Conservation (phyloP, 2,113 vertebrate species). For the Macrotis lagotis region DNA sequence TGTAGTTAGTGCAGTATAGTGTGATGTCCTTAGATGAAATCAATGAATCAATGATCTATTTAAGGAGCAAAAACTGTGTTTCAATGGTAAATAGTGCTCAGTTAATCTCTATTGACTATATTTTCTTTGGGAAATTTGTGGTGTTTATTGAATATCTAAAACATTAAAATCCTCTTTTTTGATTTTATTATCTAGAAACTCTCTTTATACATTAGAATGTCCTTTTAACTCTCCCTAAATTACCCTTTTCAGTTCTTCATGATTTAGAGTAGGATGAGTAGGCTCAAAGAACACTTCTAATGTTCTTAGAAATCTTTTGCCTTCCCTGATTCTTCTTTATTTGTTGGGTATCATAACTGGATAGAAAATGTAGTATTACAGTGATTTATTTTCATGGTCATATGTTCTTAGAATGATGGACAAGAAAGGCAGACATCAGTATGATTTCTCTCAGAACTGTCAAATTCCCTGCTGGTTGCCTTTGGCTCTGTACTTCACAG, state of each 20-base stretch:
- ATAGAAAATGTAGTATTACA: background rate
- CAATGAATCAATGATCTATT: background rate
- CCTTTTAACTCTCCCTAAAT: conserved; percentile 20
- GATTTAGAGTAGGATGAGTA: background rate
- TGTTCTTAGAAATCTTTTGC: conserved; percentile 44
- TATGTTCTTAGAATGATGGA: conserved; percentile 24
- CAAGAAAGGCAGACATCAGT: conserved; percentile 28
- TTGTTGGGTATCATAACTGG: background rate
- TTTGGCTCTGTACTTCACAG: background rate
- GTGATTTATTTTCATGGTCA: background rate
- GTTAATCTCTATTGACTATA: background rate
- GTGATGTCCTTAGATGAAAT: background rate
- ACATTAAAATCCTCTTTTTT: background rate
- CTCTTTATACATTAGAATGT: conserved; percentile 33
- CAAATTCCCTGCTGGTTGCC: conserved; percentile 32
- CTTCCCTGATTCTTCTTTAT: conserved; percentile 25
- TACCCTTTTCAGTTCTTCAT: conserved; percentile 7
- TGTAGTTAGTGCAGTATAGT: conserved; percentile 52
- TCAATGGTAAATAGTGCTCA: conserved; percentile 15
- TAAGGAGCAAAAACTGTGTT: background rate
- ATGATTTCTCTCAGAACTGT: background rate
- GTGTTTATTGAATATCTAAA: conserved; percentile 39
- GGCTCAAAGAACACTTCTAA: conserved; percentile 4
- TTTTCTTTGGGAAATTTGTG: conserved; percentile 26
- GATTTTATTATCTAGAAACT: conserved; percentile 27